Percentiles rank a stretch among this genome's conserved stretches.
phyloP scores from a whole-genome alignment of 2,113 vertebrate genomes.

The Steatornis caripensis region DNA sequence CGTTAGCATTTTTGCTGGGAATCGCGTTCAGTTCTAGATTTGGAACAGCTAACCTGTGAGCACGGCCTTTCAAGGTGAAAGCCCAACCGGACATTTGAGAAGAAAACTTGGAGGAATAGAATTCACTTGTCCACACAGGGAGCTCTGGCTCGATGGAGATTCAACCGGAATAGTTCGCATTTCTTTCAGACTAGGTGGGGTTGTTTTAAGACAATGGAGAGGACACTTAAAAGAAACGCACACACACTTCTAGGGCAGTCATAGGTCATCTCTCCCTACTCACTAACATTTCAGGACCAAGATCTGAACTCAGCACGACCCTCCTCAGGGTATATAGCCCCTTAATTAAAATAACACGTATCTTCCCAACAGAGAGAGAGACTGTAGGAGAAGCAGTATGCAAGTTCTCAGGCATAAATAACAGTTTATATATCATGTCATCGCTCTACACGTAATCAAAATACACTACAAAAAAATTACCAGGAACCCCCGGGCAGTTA shows the following conservation, averaged over 20 bases:
- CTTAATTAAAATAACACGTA: not conserved
- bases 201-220: not conserved
- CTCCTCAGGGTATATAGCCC: not conserved
- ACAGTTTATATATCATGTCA: not conserved
- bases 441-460: not conserved
- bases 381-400: not conserved
- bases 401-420: not conserved
- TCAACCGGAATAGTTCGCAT: not conserved
- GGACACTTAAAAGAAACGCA: not conserved
- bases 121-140: fast-evolving
- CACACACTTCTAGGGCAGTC: not conserved
- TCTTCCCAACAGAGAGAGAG: not conserved
- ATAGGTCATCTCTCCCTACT: not conserved
- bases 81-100: not conserved
- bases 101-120: not conserved
- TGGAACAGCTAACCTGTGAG: not conserved
- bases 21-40: not conserved
- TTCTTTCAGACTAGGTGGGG: not conserved
- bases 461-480: not conserved
- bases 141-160: fast-evolving
- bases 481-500: not conserved
- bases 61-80: not conserved
- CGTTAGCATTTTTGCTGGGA: not conserved
- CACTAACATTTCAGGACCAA: not conserved
- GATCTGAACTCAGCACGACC: not conserved